Conservation (phyloP, 2,797 vertebrate genomes). For the Cyclopterus lumpus region DNA sequence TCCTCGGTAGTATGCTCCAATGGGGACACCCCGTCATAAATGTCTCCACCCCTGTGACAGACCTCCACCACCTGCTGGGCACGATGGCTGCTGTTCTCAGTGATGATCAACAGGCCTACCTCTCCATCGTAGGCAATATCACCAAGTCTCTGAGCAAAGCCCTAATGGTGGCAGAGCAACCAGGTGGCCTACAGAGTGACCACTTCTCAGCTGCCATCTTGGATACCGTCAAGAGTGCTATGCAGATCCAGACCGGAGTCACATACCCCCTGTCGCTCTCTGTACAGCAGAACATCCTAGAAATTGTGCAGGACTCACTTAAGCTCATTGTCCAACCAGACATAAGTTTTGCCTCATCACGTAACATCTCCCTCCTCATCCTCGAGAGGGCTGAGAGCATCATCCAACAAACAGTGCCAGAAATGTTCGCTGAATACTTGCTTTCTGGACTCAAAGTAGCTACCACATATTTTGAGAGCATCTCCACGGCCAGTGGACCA, state of each 20-base stretch:
- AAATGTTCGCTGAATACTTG: slow-evolving; percentile 52
- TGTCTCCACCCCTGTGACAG: slow-evolving; percentile 50
- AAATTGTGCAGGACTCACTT: slow-evolving; percentile 58
- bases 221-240: slow-evolving; percentile 43
- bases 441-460: slow-evolving; percentile 50
- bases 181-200: slow-evolving; percentile 70
- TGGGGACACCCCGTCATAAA: slow-evolving; percentile 67
- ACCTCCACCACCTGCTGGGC: slow-evolving; percentile 70
- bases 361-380: slow-evolving; percentile 61
- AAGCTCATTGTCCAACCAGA: slow-evolving; percentile 63
- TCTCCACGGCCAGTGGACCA: slow-evolving; percentile 45
- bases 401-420: slow-evolving; percentile 53
- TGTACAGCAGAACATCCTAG: slow-evolving; percentile 60
- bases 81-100: slow-evolving; percentile 48
- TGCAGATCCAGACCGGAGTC: slow-evolving; percentile 44
- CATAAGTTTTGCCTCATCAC: slow-evolving; percentile 58
- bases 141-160: slow-evolving; percentile 67
- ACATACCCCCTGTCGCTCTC: slow-evolving; percentile 15
- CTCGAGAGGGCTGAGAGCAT: slow-evolving; percentile 55
- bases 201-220: slow-evolving; percentile 63
- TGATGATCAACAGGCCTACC: slow-evolving; percentile 52
- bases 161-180: slow-evolving; percentile 61
- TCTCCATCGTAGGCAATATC: slow-evolving; percentile 62
- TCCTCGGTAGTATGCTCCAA: slow-evolving; percentile 68
- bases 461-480: slow-evolving; percentile 70